Base-by-base conservation (phyloP, 1,140 invertebrate species). In the Amyelois transitella region DNA sequence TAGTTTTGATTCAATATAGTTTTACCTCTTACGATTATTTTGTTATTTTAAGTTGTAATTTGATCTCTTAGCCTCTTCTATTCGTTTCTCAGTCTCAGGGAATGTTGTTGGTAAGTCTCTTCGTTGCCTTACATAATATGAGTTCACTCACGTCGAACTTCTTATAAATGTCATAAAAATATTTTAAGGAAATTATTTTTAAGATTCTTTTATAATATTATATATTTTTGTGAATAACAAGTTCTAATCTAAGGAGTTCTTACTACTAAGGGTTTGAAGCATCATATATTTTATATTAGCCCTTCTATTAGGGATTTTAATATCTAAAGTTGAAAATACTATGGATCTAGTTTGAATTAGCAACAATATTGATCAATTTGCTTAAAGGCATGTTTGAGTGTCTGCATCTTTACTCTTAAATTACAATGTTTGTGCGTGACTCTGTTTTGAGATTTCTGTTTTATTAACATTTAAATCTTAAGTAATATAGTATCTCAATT, bases 71-170 rank as follows among this genome's bases (percentile, higher is more conserved):
- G 79, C 81, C 77, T 86, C 81, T 81, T 74, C 62, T 75, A 75
- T 76, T 69, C 62, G 45, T 63, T 69, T 81, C 58, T 86, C 81
- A 86, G 83, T 86, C 83, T 86, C 81, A 78, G 81, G 83, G 83
- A 86, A 86, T 86, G 83, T 83, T 81, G 76, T 81, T 83, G 81
- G 72, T 82, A 76, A 86, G 83, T 85, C 83, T 86, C 81, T 83
- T 83, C 78, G 83, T 86, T 86, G 75, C 80, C 81, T 86, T 85
- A 86, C 74, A 77, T 73, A 73, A 77, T 82, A 63, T 60, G 53
- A 63, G 61, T 82, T 78, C 74, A 60, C 62, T 76, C 76, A 66
- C 75, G 49, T 81, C 73, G 72, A 75, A 78, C 69, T 64, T 74
- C 75, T 77, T 62, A 75, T 70, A 84, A 77, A 81, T 68, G 58